Conservation (phyloP, 2,113 vertebrate species). For the Calyptomena viridis region DNA sequence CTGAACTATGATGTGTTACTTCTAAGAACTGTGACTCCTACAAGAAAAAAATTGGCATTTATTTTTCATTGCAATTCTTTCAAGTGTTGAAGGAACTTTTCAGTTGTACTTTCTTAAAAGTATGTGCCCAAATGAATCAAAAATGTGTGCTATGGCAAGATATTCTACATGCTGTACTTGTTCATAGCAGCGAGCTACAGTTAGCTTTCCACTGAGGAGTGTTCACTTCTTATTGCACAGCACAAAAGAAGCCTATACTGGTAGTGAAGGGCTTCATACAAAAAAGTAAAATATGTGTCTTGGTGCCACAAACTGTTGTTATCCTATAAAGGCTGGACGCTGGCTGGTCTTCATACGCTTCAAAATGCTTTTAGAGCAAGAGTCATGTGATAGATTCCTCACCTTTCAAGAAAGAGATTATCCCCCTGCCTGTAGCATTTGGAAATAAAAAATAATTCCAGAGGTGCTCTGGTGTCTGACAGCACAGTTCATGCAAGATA, state of each 20-base stretch:
- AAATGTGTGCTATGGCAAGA: neutral
- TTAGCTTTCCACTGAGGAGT: neutral
- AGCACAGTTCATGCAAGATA: neutral
- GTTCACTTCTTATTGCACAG: neutral
- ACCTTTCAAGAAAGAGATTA: neutral
- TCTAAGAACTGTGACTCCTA: neutral
- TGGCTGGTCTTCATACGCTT: neutral
- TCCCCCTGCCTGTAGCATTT: neutral
- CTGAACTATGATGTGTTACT: neutral
- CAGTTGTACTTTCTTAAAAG: neutral
- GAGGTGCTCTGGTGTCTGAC: neutral
- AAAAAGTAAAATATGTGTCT: neutral
- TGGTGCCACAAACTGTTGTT: neutral
- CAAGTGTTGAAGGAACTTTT: neutral
- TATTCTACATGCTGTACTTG: neutral
- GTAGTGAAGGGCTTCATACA: neutral
- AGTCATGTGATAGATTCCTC: neutral
- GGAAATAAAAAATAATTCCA: neutral
- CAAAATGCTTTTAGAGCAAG: neutral
- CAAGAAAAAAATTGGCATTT: neutral
- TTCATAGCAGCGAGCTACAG: neutral
- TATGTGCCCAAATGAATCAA: neutral
- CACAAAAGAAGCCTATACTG: neutral
- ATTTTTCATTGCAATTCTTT: neutral
- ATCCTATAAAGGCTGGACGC: neutral